Base-by-base conservation (phyloP, 2,113 vertebrate species). In the Pituophis catenifer region DNA sequence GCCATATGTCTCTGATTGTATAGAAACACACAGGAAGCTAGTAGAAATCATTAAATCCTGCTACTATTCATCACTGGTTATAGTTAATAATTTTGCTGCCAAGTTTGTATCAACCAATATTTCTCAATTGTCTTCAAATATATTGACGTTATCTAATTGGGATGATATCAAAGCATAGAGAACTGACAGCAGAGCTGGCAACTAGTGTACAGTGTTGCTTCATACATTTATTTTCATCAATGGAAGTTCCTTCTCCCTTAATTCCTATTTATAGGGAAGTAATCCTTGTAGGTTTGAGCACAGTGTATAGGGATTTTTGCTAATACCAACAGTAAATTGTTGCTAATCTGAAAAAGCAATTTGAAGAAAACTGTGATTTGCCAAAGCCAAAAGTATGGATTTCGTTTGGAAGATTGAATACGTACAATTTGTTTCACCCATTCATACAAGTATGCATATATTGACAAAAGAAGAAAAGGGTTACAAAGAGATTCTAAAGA, bases 291-390 rank as follows among this genome's bases (percentile, higher is more conserved):
- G 55, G 26, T 59, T 93, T 59, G 92, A 55, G 92, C 88, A 59
- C 70, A 93, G 29, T 85, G 13, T 59, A 62, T 38, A 90, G 92
- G 88, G 88, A 90, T 93, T 90, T 86, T 55, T 90, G 55, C 88
- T 93, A 93, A 93, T 38, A 85, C 92, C 88, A 86, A 93, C 58
- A 59, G 8, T 90, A 55, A 93, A 93, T 90, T 90, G 92, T 53
- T 90, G 29, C 38, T 93, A 90, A 90, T 86, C 88, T 93, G 21
- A 90, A 53, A 86, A 53, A 86, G 24, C 58, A 13, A 26, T 58
- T 88, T 53, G 92, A 86, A 44, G 89, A 59, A 62, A 59, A 90
- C 15, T 53, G 88, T 90, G 92, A 88, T 85, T 89, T 57, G 53
- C 88, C 29, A 23, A 53, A 50, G 26, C 29, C 24, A 38, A 12